Evolutionary conservation across 1,140 invertebrate species (phyloP).

Genomic region (Catajapyx aquilonaris): DNA sequence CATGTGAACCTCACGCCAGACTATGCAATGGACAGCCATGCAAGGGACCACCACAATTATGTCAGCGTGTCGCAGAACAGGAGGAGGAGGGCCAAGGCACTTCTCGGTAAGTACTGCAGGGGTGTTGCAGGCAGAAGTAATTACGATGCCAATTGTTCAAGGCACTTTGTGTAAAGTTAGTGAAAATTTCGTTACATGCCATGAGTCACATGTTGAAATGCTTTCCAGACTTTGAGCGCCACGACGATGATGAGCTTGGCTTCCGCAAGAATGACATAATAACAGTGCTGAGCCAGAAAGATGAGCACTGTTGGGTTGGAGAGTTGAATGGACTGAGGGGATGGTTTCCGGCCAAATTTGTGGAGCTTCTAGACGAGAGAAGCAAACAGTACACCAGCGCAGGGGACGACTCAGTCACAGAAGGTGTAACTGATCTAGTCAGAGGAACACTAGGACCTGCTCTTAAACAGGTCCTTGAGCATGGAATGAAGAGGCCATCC

Average conservation of each 20-base stretch:
- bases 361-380: constrained; percentile 87
- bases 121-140: no score
- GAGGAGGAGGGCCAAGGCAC: constrained; percentile 77
- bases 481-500: constrained; percentile 81
- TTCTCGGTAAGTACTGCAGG: constrained; percentile 53
- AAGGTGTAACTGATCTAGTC: constrained; percentile 89
- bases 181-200: no score
- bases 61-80: constrained; percentile 72
- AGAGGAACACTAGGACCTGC: constrained; percentile 82
- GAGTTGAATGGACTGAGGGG: constrained; percentile 89
- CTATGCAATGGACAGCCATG: constrained; percentile 88
- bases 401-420: constrained; percentile 91
- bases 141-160: no score
- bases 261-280: constrained; percentile 98
- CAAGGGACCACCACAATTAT: constrained; percentile 82
- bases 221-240: constrained; percentile 76
- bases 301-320: constrained; percentile 99
- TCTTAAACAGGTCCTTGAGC: constrained; percentile 82
- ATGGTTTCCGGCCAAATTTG: constrained; percentile 99
- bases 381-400: constrained; percentile 90
- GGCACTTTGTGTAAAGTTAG: no score
- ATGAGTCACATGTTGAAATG: no score
- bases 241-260: constrained; percentile 95
- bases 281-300: constrained; percentile 89
- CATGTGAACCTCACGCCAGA: constrained; percentile 69